Conservation (phyloP, 2,113 vertebrate genomes). For the Motacilla alba region DNA sequence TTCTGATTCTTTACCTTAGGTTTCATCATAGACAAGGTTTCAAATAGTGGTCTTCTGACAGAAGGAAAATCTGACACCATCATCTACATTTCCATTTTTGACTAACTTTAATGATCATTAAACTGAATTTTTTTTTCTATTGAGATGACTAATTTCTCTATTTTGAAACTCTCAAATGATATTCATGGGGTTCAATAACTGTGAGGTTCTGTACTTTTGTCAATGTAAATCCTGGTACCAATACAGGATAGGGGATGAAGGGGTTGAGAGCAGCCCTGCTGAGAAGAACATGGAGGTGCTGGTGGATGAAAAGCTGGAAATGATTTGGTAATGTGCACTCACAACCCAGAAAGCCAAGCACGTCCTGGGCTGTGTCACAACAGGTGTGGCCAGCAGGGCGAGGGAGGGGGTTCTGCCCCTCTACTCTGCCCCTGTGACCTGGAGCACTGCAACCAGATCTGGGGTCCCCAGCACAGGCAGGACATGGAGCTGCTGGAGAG, state of each 20-base stretch:
- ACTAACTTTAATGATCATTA: not conserved
- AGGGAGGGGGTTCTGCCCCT: not conserved
- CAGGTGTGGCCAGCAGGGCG: fast-evolving
- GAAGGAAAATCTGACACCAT: not conserved
- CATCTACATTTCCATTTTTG: not conserved
- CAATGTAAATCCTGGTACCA: fast-evolving
- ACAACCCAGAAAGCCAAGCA: not conserved
- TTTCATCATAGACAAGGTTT: not conserved
- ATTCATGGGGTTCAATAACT: not conserved
- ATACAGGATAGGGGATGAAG: not conserved
- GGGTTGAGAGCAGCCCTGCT: not conserved
- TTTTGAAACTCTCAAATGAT: not conserved
- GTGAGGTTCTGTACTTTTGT: not conserved
- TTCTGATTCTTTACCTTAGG: not conserved
- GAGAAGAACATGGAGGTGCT: not conserved
- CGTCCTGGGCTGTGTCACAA: not conserved
- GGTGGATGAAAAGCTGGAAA: not conserved
- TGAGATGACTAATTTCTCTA: not conserved
- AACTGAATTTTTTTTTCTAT: not conserved
- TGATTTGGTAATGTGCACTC: fast-evolving
- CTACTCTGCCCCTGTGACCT: not conserved
- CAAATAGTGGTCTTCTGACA: not conserved
- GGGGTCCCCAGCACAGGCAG: not conserved
- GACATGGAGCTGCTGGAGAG: not conserved
- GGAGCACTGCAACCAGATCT: not conserved